Conservation (phyloP, 2,797 vertebrate species). For the Pseudochromis fuscus region DNA sequence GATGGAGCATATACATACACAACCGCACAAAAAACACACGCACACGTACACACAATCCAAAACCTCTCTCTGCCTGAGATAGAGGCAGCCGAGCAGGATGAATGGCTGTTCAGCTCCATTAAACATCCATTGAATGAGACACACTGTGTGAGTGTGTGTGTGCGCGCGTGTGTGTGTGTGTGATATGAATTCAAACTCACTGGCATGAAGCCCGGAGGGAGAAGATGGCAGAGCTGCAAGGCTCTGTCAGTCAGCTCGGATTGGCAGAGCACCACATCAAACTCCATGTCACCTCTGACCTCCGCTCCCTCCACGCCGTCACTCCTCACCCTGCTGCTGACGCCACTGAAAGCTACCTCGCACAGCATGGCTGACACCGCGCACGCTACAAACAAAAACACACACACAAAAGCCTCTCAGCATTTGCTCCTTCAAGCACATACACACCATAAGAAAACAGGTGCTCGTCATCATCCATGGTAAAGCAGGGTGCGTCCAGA, state of each 20-base stretch:
- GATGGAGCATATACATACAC: constrained; percentile 55
- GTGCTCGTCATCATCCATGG: neutral
- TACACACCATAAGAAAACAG: neutral
- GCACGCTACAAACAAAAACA: constrained; percentile 84
- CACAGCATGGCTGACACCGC: constrained; percentile 88
- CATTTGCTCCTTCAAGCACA: neutral
- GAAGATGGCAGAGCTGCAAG: constrained; percentile 88
- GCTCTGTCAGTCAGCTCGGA: constrained; percentile 85
- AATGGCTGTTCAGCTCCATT: constrained; percentile 79
- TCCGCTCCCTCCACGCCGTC: constrained; percentile 49
- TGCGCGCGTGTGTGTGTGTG: constrained; percentile 34
- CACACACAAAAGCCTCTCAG: constrained; percentile 7
- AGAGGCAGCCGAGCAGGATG: constrained; percentile 73
- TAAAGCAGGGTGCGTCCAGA: constrained; percentile 6
- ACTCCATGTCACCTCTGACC: constrained; percentile 74
- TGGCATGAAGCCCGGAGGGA: constrained; percentile 88
- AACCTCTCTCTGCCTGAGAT: constrained; percentile 60
- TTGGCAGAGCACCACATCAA: constrained; percentile 85
- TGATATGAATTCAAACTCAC: constrained; percentile 83
- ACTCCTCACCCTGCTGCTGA: constrained; percentile 64
- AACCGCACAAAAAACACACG: constrained; percentile 31
- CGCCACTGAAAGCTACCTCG: constrained; percentile 80
- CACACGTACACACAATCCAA: constrained; percentile 47
- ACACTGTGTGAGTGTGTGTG: constrained; percentile 28
- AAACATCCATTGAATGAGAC: constrained; percentile 76